phyloP scores from a whole-genome alignment of 1,140 invertebrate genomes.

The Orussus abietinus region DNA sequence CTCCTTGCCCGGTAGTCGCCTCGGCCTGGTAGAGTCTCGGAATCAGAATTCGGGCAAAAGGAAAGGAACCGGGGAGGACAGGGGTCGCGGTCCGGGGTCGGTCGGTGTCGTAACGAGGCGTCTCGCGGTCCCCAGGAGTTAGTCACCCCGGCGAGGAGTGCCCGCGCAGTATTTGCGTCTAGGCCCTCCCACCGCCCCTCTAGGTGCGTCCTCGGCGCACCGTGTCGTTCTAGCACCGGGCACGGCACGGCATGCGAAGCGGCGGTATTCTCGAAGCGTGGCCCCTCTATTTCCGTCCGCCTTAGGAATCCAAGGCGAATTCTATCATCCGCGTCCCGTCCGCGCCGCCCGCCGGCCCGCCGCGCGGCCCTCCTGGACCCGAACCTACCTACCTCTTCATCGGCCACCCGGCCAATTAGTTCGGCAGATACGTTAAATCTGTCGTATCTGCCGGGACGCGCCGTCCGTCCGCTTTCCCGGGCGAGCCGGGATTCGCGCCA shows the following conservation, averaged over 20 bases:
- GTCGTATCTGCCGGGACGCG: too few species aligned
- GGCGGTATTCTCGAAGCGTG: conserved; percentile 42
- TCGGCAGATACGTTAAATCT: conserved; percentile 44
- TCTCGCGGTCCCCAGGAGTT: conserved; percentile 10
- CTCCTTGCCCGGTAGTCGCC: too few species aligned
- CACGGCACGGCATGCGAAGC: conserved; percentile 21
- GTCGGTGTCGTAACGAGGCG: too few species aligned
- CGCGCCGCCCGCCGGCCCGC: not conserved
- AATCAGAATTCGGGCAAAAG: too few species aligned
- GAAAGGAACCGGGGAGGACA: too few species aligned
- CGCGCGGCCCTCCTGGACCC: not conserved
- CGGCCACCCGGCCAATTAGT: conserved; percentile 41
- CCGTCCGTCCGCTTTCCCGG: too few species aligned
- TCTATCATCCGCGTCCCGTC: conserved; percentile 42
- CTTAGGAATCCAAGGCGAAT: conserved; percentile 50
- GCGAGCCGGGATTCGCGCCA: too few species aligned
- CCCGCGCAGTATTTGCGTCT: conserved; percentile 9
- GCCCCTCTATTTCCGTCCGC: conserved; percentile 47
- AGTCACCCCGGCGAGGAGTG: conserved; percentile 14
- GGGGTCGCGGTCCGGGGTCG: too few species aligned
- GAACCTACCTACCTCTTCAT: conserved; percentile 25
- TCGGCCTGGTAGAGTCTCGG: too few species aligned
- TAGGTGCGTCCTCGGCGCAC: not conserved
- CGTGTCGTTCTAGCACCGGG: not conserved
- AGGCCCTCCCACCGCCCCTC: not conserved